Conservation (phyloP, 2,797 vertebrate species). For the Crossoptilon crossoptilon region DNA sequence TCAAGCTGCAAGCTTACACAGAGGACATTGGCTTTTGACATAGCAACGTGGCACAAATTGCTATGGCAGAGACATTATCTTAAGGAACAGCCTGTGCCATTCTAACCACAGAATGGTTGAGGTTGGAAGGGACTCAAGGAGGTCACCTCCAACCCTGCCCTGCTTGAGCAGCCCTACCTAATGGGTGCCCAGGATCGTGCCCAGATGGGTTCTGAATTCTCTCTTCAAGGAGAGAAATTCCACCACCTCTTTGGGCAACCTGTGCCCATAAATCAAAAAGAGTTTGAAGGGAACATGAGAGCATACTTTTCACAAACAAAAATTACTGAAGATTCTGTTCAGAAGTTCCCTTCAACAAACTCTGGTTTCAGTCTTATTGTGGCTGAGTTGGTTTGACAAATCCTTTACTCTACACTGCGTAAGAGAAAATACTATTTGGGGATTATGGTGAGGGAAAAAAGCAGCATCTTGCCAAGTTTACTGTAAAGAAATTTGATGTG, state of each 20-base stretch:
- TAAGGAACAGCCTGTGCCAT: not conserved
- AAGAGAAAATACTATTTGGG: not conserved
- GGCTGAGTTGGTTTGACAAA: not conserved
- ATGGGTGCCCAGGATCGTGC: fast-evolving
- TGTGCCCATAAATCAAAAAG: fast-evolving
- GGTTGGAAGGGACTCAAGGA: not conserved
- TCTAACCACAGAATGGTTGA: not conserved
- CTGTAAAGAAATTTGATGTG: not conserved
- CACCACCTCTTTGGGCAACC: not conserved
- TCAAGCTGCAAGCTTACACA: not conserved
- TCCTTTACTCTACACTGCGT: not conserved
- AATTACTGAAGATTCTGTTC: not conserved
- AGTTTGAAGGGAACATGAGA: not conserved
- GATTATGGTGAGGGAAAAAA: not conserved
- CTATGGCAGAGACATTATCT: not conserved
- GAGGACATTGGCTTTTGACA: not conserved
- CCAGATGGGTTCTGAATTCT: not conserved
- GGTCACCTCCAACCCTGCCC: not conserved
- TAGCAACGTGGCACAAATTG: not conserved
- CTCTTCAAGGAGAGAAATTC: not conserved
- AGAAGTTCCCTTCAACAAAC: not conserved
- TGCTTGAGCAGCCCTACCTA: not conserved
- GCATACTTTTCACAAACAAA: not conserved
- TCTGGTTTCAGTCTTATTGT: not conserved
- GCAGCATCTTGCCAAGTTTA: not conserved